phyloP scores from a whole-genome alignment of 2,113 vertebrate genomes.

The Seriola aureovittata region DNA sequence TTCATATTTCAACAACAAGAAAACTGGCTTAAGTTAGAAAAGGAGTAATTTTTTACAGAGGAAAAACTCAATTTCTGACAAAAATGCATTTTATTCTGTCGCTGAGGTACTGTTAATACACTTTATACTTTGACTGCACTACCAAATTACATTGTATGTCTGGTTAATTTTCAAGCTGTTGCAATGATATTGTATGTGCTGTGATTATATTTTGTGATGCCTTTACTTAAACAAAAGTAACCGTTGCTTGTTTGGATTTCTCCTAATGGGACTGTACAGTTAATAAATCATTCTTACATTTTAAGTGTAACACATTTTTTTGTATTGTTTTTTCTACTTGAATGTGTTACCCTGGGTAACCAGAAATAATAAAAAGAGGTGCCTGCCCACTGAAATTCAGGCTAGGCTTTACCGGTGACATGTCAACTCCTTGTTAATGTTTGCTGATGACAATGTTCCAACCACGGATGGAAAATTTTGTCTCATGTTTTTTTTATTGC shows the following conservation, averaged over 20 bases:
- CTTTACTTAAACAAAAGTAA: background rate
- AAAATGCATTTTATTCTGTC: background rate
- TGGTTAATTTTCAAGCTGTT: background rate
- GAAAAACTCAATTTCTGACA: too few relatives aligned
- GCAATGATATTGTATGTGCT: background rate
- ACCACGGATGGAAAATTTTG: background rate
- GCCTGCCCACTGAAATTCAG: background rate
- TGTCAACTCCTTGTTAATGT: background rate
- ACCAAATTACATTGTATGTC: background rate
- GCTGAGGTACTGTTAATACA: background rate
- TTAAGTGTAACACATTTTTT: too few relatives aligned
- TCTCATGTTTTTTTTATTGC: background rate
- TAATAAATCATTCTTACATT: background rate
- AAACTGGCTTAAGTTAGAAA: too few relatives aligned
- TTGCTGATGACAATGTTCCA: background rate
- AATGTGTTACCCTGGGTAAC: background rate
- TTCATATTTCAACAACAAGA: too few relatives aligned
- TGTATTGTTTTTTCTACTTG: background rate
- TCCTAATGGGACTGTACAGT: background rate
- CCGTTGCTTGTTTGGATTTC: background rate
- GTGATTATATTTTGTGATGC: background rate
- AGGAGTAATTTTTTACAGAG: too few relatives aligned
- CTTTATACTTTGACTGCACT: background rate
- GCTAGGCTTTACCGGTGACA: background rate
- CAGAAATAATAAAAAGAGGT: background rate